These are phyloP conservation scores for Bubo blakistoni DNA, from an alignment of 2,113 vertebrate genomes.

Conservation along the genomic window DNA sequence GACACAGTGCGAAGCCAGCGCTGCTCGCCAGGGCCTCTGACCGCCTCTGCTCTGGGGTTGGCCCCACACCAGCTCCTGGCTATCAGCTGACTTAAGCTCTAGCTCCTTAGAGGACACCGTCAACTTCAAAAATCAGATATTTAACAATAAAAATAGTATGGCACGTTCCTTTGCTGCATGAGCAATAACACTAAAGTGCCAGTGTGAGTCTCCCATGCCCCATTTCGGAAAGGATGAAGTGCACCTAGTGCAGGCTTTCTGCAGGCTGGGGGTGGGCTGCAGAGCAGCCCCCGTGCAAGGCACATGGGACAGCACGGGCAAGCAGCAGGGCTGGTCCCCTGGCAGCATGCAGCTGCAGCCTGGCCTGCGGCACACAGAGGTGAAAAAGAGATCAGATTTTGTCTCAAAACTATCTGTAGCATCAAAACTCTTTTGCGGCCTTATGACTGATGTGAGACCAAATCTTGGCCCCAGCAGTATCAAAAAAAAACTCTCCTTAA, in stretches of 20 bases:
- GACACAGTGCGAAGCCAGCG: rapidly evolving
- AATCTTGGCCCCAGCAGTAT: background rate
- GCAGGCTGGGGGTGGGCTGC: background rate
- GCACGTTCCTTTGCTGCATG: background rate
- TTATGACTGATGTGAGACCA: background rate
- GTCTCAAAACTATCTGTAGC: background rate
- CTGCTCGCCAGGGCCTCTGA: background rate
- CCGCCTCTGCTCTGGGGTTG: background rate
- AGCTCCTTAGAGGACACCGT: background rate
- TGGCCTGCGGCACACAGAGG: background rate
- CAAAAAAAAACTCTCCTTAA: background rate
- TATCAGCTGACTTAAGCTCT: background rate
- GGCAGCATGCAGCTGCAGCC: background rate
- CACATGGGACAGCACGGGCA: background rate
- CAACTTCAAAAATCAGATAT: background rate
- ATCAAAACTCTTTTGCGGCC: background rate
- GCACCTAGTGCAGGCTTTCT: background rate
- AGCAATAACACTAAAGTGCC: background rate
- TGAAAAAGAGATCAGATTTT: background rate
- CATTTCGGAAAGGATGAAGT: background rate
- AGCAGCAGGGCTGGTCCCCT: background rate
- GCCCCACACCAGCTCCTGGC: background rate
- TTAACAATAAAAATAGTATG: background rate
- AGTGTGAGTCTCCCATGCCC: rapidly evolving
- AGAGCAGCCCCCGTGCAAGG: background rate